Percentiles rank a stretch among this genome's conserved stretches.
phyloP scores from a whole-genome alignment of 2,888 invertebrate species.

The Rambutsinella grinnellia region DNA sequence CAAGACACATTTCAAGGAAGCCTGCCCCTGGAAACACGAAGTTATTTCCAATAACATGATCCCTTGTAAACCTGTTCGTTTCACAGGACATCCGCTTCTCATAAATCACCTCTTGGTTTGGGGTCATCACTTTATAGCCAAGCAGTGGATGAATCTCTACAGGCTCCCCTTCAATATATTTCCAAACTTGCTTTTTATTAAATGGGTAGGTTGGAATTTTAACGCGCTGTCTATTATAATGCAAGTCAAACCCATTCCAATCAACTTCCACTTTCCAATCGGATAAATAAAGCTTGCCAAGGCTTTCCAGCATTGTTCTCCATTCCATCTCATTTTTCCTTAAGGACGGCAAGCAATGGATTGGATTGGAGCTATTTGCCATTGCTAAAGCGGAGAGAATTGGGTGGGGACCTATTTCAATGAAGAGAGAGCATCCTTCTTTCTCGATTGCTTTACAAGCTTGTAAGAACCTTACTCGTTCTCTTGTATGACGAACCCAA shows the following conservation, averaged over 20 bases:
- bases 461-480: neutral
- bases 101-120: neutral
- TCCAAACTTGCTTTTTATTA: slow-evolving; percentile 18
- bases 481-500: slow-evolving; percentile 3
- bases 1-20: slow-evolving; percentile 38
- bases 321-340: slow-evolving; percentile 21
- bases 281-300: slow-evolving; percentile 24
- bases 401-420: slow-evolving; percentile 46
- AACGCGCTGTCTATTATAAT: neutral
- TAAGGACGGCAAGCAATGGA: slow-evolving; percentile 29
- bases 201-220: slow-evolving; percentile 47
- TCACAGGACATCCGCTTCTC: neutral
- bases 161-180: neutral
- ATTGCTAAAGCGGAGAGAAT: slow-evolving; percentile 33
- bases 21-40: slow-evolving; percentile 36
- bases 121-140: slow-evolving; percentile 1
- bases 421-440: slow-evolving; percentile 22
- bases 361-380: neutral
- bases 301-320: slow-evolving; percentile 12
- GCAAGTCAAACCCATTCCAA: slow-evolving; percentile 36
- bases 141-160: slow-evolving; percentile 25
- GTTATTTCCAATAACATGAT: slow-evolving; percentile 22
- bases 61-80: slow-evolving; percentile 1
- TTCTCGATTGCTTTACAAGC: neutral
- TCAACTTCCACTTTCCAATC: slow-evolving; percentile 14